Conservation (phyloP, 2,113 vertebrate genomes). For the Haemorhous mexicanus region DNA sequence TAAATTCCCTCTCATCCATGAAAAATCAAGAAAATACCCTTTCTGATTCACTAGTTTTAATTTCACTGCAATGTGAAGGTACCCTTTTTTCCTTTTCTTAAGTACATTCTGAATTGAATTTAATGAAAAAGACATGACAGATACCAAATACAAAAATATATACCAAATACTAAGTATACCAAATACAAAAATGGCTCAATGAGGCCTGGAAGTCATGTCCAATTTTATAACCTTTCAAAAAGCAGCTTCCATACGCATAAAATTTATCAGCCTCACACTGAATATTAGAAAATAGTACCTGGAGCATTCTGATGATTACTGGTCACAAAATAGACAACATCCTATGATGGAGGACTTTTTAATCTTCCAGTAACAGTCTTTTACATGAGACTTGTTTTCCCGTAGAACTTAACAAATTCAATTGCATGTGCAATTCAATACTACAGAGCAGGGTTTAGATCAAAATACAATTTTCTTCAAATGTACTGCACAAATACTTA, state of each 20-base stretch:
- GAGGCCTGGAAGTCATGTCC: neutral
- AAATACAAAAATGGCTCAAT: neutral
- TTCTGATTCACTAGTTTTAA: neutral
- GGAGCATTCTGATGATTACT: neutral
- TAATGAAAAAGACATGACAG: neutral
- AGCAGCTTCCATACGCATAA: neutral
- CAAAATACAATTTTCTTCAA: slow-evolving; percentile 25
- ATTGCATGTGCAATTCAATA: slow-evolving; percentile 17
- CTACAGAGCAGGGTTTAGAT: slow-evolving; percentile 12
- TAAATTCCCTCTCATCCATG: neutral
- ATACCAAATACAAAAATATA: too few species aligned
- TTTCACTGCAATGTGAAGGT: neutral
- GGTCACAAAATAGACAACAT: neutral
- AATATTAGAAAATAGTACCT: neutral
- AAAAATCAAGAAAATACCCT: neutral
- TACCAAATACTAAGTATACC: neutral
- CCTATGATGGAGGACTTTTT: neutral
- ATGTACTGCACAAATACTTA: slow-evolving; percentile 3
- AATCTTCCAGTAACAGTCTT: neutral
- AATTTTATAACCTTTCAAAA: neutral
- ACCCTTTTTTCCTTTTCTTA: neutral
- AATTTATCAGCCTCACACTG: neutral
- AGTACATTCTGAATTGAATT: neutral
- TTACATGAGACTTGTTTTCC: neutral
- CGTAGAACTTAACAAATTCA: neutral